Conservation (phyloP, 2,888 invertebrate genomes). For the Harpalus rubripes region DNA sequence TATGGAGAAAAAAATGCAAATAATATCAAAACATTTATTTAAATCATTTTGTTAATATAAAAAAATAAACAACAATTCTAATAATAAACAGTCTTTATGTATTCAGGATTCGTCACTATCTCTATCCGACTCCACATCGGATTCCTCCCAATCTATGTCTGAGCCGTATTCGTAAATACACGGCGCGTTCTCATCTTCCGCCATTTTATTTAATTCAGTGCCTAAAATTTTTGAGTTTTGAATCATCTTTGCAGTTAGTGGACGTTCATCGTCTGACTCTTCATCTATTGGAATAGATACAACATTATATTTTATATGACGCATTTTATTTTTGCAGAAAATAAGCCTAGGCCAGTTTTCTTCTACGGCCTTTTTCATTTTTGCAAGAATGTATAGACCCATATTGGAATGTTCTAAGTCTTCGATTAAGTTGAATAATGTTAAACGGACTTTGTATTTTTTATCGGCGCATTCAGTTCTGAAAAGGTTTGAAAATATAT, state of each 20-base stretch:
- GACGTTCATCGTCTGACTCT: constrained; percentile 57
- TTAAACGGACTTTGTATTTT: constrained; percentile 66
- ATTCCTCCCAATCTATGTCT: constrained; percentile 69
- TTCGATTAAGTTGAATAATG: constrained; percentile 72
- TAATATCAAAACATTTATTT: background rate
- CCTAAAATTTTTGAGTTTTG: constrained; percentile 65
- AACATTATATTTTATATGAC: constrained; percentile 73
- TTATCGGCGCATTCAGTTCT: background rate
- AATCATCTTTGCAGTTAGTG: constrained; percentile 53
- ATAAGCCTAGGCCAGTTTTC: constrained; percentile 73
- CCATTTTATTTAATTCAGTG: background rate
- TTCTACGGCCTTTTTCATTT: constrained; percentile 71
- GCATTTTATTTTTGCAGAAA: constrained; percentile 70
- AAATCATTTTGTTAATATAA: background rate
- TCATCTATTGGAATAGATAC: constrained; percentile 70
- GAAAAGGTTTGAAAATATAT: background rate
- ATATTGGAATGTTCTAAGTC: constrained; percentile 70
- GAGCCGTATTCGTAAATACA: constrained; percentile 67
- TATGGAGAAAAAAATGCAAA: background rate
- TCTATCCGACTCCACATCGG: constrained; percentile 68
- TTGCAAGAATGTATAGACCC: constrained; percentile 72
- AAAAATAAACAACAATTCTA: background rate
- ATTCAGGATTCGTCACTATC: background rate
- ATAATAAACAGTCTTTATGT: background rate
- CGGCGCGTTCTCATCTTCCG: constrained; percentile 60